phyloP scores from a whole-genome alignment of 1,140 invertebrate genomes.

The Conopomorpha cramerella region DNA sequence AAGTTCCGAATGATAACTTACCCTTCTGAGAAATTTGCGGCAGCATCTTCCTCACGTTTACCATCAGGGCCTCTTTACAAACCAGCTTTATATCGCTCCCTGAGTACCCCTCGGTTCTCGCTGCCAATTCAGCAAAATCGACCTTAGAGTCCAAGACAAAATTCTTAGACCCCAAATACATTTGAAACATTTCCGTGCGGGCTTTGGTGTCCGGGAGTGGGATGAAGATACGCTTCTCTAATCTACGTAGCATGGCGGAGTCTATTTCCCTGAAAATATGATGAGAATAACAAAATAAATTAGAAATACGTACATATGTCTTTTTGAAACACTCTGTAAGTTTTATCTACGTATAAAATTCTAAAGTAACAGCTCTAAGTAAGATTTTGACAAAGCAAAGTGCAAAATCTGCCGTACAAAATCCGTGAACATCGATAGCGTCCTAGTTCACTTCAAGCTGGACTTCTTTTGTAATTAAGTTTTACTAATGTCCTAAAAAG shows the following conservation, averaged over 20 bases:
- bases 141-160: slow-evolving; percentile 27
- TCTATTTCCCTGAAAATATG: slow-evolving; percentile 77
- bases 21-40: too few relatives aligned
- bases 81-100: slow-evolving; percentile 87
- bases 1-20: too few relatives aligned
- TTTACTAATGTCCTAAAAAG: too few relatives aligned
- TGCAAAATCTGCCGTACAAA: too few relatives aligned
- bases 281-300: neutral
- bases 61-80: slow-evolving; percentile 86
- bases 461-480: too few relatives aligned
- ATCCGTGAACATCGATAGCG: too few relatives aligned
- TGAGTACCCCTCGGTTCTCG: slow-evolving; percentile 77
- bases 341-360: too few relatives aligned
- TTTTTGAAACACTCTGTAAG: too few relatives aligned
- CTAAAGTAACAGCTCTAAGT: too few relatives aligned
- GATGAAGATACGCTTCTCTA: slow-evolving; percentile 88
- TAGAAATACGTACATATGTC: too few relatives aligned
- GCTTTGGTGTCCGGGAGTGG: slow-evolving; percentile 72
- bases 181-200: slow-evolving; percentile 69
- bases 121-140: slow-evolving; percentile 62
- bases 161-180: slow-evolving; percentile 55
- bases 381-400: too few relatives aligned
- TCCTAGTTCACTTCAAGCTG: too few relatives aligned
- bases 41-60: slow-evolving; percentile 36
- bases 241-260: slow-evolving; percentile 80